Conservation (phyloP, 2,888 invertebrate genomes). For the Isotomurus palustris region DNA sequence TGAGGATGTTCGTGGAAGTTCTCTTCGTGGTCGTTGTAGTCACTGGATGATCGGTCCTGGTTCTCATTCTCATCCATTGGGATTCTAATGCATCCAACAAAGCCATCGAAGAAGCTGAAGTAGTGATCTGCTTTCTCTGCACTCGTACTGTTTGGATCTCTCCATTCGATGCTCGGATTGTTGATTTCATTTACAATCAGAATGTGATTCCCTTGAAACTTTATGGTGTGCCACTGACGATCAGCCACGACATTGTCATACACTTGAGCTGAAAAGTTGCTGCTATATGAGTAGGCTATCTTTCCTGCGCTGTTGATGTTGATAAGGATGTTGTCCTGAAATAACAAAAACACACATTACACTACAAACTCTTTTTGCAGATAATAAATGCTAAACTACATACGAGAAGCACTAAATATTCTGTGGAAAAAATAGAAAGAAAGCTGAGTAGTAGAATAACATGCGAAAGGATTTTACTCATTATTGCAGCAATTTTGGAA, state of each 20-base stretch:
- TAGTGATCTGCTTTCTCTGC: no score
- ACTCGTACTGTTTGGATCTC: neutral
- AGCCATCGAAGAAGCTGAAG: conserved; percentile 42
- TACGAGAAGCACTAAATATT: no score
- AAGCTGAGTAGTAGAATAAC: no score
- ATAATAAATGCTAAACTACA: no score
- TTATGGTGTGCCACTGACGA: conserved; percentile 41
- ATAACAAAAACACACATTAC: conserved; percentile 1
- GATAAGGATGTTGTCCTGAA: conserved; percentile 27
- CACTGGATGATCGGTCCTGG: no score
- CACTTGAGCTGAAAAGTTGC: conserved; percentile 11
- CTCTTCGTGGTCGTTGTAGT: no score
- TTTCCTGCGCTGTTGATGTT: conserved; percentile 28
- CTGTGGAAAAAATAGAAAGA: no score
- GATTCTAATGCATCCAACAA: conserved; percentile 39
- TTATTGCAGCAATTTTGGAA: no score
- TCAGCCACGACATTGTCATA: conserved; percentile 34
- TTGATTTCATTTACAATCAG: conserved; percentile 21
- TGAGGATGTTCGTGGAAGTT: neutral
- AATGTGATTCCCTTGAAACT: conserved; percentile 32
- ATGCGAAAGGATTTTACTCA: no score
- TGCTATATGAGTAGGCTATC: conserved; percentile 27
- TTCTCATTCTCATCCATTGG: neutral
- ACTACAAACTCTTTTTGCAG: no score
- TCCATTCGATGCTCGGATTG: neutral